Evolutionary conservation across 1,140 invertebrate species (phyloP), one percentile per base, ranked within the genome.

Genomic region (Zaprionus capensis): DNA sequence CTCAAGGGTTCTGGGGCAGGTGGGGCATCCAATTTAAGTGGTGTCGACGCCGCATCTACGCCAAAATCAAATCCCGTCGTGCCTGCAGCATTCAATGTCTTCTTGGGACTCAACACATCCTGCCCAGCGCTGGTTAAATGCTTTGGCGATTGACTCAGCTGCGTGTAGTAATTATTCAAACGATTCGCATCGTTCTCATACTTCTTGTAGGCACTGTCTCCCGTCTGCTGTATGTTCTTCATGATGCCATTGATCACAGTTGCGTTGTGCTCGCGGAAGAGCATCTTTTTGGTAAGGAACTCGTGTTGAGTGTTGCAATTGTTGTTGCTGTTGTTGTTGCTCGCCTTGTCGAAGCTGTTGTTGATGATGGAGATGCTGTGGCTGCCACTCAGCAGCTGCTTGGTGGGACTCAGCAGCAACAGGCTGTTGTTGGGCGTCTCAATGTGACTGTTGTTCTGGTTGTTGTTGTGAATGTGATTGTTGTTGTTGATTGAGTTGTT

Each of bases 181-280:
- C 91, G 90, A 75, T 92, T 92, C 7, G 91, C 87, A 59, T 92
- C 91, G 71, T 83, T 92, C 80, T 92, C 91, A 65, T 91, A 92
- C 76, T 92, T 92, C 36, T 92, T 92, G 72, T 92, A 92, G 36
- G 79, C 79, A 75, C 71, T 81, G 56, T 92, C 88, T 11, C 41
- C 41, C 46, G 81, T 76, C 58, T 84, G 82, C 65, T 92, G 91
- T 12, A 92, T 92, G 65, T 92, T 92, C 78, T 92, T 92, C 83
- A 91, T 92, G 22, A 92, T 91, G 44, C 91, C 91, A 51, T 86
- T 92, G 65, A 92, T 92, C 71, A 92, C 88, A 66, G 91, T 92
- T 59, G 90, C 92, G 56, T 92, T 92, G 49, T 84, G 83, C 64
- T 92, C 91, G 53, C 91, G 91, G 49, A 92, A 81, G n/a, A 92